Base-by-base conservation (phyloP, 64 coral and sea anemone species). In the Acropora yongei region DNA sequence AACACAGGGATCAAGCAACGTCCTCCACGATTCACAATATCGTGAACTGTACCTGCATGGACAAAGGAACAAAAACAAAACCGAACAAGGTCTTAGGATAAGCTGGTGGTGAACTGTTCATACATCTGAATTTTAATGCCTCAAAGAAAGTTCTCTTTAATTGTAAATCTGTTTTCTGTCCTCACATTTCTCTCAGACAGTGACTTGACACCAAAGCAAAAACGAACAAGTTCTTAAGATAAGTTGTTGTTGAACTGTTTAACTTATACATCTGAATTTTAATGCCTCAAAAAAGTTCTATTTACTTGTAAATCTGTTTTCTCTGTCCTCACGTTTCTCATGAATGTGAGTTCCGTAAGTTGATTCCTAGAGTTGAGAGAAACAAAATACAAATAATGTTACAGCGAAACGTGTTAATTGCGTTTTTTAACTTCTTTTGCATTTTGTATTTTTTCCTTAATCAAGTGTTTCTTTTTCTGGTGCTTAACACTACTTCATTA, bases 301-400 rank as follows among this genome's bases (percentile, higher is more conserved):
- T 80, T 75, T 91, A 99, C 97, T 92, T 81, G 97, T 99, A 73
- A 99, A 99, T 49, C 97, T 93, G 73, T 95, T 87, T 84, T 99
- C 97, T 93, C 97, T 90, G 75, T 99, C 97, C 74, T 92, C 94
- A 7, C 97, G 84, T 80, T 96, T 96, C 82, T 99, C 97, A 77
- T 99, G 97, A 89, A 99, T 96, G 42, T 99, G 94, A 78, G 94
- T 99, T 10, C 97, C 97, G 80, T 99, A 99, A 47, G 97, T 99
- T 47, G 97, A 93, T 92, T 99, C 97, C 97, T 99, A 69, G 2
- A 91, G 88, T 39, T 74, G 11, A 45, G 8, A 84, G 49, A 1
- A 51, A 40, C 41, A 8, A 9, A 42, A 45, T 48, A 48, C 3
- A 19, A 8, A 63, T 2, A 30, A 30, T 30, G 30, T 30, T 30